These are phyloP conservation scores for Rhingia campestris DNA, from an alignment of 2,888 invertebrate species.

Conservation along the genomic window DNA sequence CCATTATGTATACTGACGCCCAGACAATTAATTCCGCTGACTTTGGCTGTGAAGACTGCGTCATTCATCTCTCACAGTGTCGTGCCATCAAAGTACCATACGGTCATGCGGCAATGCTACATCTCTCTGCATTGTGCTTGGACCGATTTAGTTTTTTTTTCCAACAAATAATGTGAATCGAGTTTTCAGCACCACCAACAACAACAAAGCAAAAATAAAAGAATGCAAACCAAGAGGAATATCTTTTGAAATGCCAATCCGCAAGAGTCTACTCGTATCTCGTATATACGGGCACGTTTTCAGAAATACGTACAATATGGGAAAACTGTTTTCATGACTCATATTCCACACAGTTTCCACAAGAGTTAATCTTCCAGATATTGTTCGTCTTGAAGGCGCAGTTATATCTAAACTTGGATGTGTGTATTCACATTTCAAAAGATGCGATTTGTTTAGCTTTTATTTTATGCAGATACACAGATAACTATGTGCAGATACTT, in stretches of 20 bases:
- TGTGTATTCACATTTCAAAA: slow-evolving; percentile 30
- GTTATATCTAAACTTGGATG: background rate
- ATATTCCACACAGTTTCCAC: slow-evolving; percentile 25
- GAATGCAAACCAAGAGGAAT: slow-evolving; percentile 51
- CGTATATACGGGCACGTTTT: background rate
- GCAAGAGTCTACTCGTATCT: background rate
- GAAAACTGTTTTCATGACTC: slow-evolving; percentile 46
- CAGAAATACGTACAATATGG: slow-evolving; percentile 14
- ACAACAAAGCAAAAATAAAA: background rate
- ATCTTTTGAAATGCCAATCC: slow-evolving; percentile 50
- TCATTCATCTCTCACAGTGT: slow-evolving; percentile 29
- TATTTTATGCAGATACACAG: slow-evolving; percentile 23
- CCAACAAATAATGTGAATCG: slow-evolving; percentile 19
- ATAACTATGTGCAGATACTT: slow-evolving; percentile 27
- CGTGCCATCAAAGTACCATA: slow-evolving; percentile 49
- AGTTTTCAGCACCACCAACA: background rate
- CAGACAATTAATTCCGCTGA: slow-evolving; percentile 49
- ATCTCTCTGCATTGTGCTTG: slow-evolving; percentile 36
- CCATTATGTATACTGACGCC: slow-evolving; percentile 24
- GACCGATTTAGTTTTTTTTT: slow-evolving; percentile 28
- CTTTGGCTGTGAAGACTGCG: slow-evolving; percentile 27
- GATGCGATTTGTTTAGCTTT: slow-evolving; percentile 49
- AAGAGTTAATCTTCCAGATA: slow-evolving; percentile 16
- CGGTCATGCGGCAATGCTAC: slow-evolving; percentile 41
- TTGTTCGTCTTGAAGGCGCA: slow-evolving; percentile 14